Percentiles rank a stretch among this genome's conserved stretches.
These are phyloP conservation scores for Ageneiosus marmoratus DNA, from an alignment of 2,113 vertebrate genomes.

Conservation along the genomic window DNA sequence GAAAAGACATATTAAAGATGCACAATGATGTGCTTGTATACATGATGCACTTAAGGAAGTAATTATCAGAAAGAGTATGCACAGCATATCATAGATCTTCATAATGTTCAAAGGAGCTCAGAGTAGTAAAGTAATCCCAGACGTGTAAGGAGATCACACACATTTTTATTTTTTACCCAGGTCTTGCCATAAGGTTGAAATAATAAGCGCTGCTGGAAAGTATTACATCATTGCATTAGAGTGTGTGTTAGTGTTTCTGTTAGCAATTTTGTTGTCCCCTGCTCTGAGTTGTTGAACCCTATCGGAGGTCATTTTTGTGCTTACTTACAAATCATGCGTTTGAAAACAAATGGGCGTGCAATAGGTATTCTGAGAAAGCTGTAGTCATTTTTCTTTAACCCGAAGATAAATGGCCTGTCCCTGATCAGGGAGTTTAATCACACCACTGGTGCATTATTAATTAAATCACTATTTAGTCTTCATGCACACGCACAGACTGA, in stretches of 20 bases:
- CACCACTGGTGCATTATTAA: background rate
- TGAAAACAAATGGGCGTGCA: background rate
- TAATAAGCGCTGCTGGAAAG: conserved; percentile 5
- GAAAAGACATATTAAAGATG: background rate
- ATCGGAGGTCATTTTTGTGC: background rate
- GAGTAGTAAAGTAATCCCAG: background rate
- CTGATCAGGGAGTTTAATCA: background rate
- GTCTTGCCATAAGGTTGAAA: background rate
- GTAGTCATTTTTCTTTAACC: too few relatives aligned
- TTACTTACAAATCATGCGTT: background rate
- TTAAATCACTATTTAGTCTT: background rate
- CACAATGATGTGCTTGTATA: background rate
- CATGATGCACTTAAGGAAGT: background rate
- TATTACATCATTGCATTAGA: background rate
- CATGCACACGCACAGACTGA: background rate
- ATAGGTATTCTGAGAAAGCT: background rate
- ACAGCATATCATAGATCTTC: background rate
- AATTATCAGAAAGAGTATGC: background rate
- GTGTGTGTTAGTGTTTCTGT: background rate
- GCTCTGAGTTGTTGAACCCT: too few relatives aligned
- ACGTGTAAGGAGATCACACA: background rate
- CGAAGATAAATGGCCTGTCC: background rate
- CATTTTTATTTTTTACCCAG: background rate
- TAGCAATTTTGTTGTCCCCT: background rate
- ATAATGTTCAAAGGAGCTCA: background rate